These are phyloP conservation scores for Mugil cephalus DNA, from an alignment of 2,113 vertebrate genomes.

Conservation along the genomic window DNA sequence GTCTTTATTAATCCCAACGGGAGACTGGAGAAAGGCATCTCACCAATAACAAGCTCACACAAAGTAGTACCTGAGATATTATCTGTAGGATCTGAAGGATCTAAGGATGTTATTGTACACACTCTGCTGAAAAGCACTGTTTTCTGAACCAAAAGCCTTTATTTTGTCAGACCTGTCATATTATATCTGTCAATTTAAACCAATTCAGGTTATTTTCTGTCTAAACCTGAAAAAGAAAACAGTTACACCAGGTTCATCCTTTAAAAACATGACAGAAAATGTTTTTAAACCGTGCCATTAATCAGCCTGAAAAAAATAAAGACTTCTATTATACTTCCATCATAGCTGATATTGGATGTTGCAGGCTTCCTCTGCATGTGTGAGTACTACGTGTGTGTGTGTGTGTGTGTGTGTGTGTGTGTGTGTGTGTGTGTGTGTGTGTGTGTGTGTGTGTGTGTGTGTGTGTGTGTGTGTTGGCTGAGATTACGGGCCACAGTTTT, in stretches of 20 bases:
- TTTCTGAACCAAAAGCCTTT: background rate
- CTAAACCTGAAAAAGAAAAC: constrained; percentile 37
- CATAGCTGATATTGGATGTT: constrained; percentile 62
- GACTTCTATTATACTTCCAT: constrained; percentile 60
- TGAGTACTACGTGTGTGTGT: constrained; percentile 46
- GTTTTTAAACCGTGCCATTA: constrained; percentile 62
- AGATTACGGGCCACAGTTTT: constrained; percentile 84
- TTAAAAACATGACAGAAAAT: constrained; percentile 41
- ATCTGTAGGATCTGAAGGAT: background rate
- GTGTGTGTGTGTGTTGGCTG: constrained; percentile 64
- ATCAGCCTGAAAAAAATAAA: constrained; percentile 71
- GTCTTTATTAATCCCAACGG: constrained; percentile 6
- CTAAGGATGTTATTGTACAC: background rate
- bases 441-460: constrained; percentile 14
- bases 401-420: constrained; percentile 48
- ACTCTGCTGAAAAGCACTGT: background rate
- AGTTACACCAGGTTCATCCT: constrained; percentile 32
- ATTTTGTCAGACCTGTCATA: background rate
- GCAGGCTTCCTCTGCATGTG: constrained; percentile 26
- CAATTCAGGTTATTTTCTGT: constrained; percentile 27
- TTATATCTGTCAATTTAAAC: background rate
- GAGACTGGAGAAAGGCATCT: background rate
- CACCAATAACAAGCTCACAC: background rate
- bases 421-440: constrained; percentile 23
- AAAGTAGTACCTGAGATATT: background rate